A percentile compares a stretch with the other conserved stretches of the same genome.
These are phyloP conservation scores for Pyrrhosoma nymphula DNA, from an alignment of 2,888 invertebrate genomes.

Conservation along the genomic window DNA sequence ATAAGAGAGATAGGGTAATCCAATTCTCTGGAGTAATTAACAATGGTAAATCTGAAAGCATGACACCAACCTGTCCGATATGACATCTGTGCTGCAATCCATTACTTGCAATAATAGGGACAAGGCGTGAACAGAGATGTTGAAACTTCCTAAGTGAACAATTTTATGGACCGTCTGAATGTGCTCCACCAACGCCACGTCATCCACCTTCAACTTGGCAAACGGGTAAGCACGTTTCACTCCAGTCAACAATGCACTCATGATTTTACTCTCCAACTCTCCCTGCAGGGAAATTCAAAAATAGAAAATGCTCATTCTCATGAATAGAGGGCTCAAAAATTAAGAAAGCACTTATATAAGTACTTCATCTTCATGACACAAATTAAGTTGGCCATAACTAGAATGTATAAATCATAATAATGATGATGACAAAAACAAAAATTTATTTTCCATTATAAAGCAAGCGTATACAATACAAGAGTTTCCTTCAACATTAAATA, in stretches of 20 bases:
- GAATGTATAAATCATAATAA: too few relatives aligned
- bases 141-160: slow-evolving; percentile 89
- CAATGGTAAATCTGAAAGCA: neutral
- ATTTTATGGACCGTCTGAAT: slow-evolving; percentile 89
- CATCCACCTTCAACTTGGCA: slow-evolving; percentile 82
- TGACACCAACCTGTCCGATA: slow-evolving; percentile 82
- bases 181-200: slow-evolving; percentile 81
- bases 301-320: too few relatives aligned
- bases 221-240: slow-evolving; percentile 92
- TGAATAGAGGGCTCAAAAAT: too few relatives aligned
- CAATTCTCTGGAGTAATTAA: too few relatives aligned
- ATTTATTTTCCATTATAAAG: too few relatives aligned
- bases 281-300: slow-evolving; percentile 77
- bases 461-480: too few relatives aligned
- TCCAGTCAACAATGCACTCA: slow-evolving; percentile 90
- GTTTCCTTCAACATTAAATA: too few relatives aligned
- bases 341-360: too few relatives aligned
- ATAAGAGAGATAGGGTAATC: too few relatives aligned
- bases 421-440: too few relatives aligned
- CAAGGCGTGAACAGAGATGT: slow-evolving; percentile 82
- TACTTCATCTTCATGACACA: too few relatives aligned
- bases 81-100: slow-evolving; percentile 78
- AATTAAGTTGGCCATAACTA: too few relatives aligned
- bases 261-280: slow-evolving; percentile 90
- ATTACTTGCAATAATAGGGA: slow-evolving; percentile 84